These are phyloP conservation scores for Notechis scutatus DNA, from an alignment of 2,113 vertebrate genomes.

Conservation along the genomic window DNA sequence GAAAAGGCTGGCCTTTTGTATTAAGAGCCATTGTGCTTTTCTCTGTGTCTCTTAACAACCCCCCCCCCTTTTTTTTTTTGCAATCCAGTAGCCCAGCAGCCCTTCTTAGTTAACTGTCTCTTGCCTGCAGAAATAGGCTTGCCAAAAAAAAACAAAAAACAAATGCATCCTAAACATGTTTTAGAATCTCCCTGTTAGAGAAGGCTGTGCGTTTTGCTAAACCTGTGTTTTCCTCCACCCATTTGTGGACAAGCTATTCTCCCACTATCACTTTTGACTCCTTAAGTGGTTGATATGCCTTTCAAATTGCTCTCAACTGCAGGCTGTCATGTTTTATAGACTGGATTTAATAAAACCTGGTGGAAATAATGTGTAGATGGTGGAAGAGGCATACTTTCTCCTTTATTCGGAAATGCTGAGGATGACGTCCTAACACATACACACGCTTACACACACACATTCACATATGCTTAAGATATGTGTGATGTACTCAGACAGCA, in stretches of 20 bases:
- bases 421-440: not conserved
- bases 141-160: not conserved
- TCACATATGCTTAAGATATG: not conserved
- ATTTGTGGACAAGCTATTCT: slow-evolving; percentile 9
- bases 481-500: not conserved
- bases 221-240: slow-evolving; percentile 29
- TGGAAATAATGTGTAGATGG: slow-evolving; percentile 25
- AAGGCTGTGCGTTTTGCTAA: slow-evolving; percentile 68
- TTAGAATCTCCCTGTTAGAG: slow-evolving; percentile 67
- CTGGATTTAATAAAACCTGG: not conserved
- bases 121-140: slow-evolving; percentile 50
- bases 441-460: not conserved
- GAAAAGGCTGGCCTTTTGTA: slow-evolving; percentile 80
- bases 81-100: slow-evolving; percentile 49
- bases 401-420: not conserved
- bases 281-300: not conserved
- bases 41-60: slow-evolving; percentile 34
- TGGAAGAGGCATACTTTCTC: not conserved
- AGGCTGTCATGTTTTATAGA: not conserved
- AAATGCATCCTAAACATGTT: slow-evolving; percentile 34
- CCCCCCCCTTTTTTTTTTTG: slow-evolving; percentile 22
- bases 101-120: slow-evolving; percentile 49
- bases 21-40: slow-evolving; percentile 64
- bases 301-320: not conserved
- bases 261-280: not conserved